Conservation (phyloP, 2,888 invertebrate genomes). For the Heliconius erato region DNA sequence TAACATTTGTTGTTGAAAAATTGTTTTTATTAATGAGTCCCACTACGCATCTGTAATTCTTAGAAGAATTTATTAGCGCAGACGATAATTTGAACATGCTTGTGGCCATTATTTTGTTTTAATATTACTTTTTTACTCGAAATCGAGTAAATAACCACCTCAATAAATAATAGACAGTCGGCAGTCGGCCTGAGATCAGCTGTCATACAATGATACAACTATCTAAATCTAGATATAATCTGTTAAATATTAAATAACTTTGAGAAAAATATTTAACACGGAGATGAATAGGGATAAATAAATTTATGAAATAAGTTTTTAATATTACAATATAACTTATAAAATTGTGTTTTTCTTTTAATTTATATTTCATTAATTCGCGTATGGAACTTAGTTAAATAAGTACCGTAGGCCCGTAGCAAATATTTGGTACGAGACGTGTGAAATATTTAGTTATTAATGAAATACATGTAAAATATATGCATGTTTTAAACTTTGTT, state of each 20-base stretch:
- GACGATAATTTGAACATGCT: conserved; percentile 75
- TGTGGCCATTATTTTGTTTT: conserved; percentile 68
- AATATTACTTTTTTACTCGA: conserved; percentile 4
- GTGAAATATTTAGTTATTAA: not conserved
- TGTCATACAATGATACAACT: not conserved
- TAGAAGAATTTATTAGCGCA: conserved; percentile 65
- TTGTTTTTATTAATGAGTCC: conserved; percentile 68
- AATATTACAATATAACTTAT: not conserved
- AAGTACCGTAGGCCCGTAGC: no score
- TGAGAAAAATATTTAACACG: not conserved
- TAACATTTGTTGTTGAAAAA: conserved; percentile 74
- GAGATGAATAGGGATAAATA: no score
- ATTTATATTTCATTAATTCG: not conserved
- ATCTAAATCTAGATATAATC: not conserved
- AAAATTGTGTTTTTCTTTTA: not conserved
- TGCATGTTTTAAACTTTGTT: not conserved
- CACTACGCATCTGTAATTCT: conserved; percentile 69
- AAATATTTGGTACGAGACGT: no score
- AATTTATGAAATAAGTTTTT: not conserved
- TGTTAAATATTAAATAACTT: not conserved
- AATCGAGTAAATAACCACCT: conserved; percentile 17
- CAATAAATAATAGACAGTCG: conserved; percentile 31
- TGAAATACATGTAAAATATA: not conserved
- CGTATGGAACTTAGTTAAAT: no score
- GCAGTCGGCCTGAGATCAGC: conserved; percentile 31